Percentiles rank a stretch among this genome's conserved stretches.
Conservation (phyloP, 2,797 vertebrate species). For the Peromyscus aztecus region DNA sequence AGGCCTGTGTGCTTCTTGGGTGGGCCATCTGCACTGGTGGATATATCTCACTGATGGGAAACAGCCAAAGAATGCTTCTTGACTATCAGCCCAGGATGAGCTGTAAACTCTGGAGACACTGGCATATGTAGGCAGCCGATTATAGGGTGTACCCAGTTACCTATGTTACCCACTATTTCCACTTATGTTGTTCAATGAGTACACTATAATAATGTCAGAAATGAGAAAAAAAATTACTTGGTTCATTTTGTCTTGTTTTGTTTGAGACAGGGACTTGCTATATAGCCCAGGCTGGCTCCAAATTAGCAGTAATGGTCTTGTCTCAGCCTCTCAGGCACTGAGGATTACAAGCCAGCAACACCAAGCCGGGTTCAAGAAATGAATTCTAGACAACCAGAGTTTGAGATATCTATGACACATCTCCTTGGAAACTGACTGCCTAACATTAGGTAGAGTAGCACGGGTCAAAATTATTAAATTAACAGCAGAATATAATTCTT, state of each 20-base stretch:
- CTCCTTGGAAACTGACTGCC: not conserved
- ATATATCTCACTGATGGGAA: not conserved
- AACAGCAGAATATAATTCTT: not conserved
- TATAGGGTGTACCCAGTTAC: not conserved
- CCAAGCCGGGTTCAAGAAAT: not conserved
- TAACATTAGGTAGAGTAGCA: not conserved
- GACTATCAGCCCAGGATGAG: not conserved
- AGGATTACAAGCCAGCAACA: not conserved
- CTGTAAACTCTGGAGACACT: not conserved
- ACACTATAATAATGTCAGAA: not conserved
- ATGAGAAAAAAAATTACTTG: not conserved
- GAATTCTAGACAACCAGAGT: not conserved
- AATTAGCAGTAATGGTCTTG: not conserved
- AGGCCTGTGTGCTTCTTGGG: not conserved
- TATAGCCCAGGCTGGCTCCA: not conserved
- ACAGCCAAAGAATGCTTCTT: not conserved
- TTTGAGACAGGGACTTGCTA: not conserved
- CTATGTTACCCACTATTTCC: not conserved
- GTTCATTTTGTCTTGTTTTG: not conserved
- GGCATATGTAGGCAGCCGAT: too few relatives aligned
- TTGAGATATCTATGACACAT: not conserved
- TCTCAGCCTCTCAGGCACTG: not conserved
- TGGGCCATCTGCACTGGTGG: not conserved
- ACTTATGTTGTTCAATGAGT: not conserved
- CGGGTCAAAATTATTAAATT: not conserved